A percentile compares a stretch with the other conserved stretches of the same genome.
phyloP scores from a whole-genome alignment of 2,888 invertebrate genomes.

The Catocala fraxini region DNA sequence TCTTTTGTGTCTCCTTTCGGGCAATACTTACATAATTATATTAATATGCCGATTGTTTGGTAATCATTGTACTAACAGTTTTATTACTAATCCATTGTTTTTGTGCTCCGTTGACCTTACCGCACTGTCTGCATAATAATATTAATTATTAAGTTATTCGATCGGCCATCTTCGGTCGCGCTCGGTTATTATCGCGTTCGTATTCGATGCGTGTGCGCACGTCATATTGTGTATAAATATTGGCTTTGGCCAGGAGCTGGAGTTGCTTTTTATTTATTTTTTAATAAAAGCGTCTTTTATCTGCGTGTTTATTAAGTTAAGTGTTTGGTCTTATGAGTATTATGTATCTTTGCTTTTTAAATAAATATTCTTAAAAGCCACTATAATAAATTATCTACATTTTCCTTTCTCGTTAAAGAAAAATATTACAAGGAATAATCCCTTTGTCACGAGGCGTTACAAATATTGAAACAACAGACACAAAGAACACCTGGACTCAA shows the following conservation, averaged over 20 bases:
- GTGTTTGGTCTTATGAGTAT: no score
- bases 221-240: constrained; percentile 49
- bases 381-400: no score
- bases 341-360: no score
- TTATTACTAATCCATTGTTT: constrained; percentile 49
- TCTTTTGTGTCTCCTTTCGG: constrained; percentile 22
- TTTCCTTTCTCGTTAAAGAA: no score
- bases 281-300: no score
- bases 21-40: constrained; percentile 20
- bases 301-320: no score
- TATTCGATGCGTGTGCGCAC: constrained; percentile 50
- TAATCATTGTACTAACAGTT: constrained; percentile 31
- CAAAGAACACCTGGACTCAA: no score
- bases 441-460: no score
- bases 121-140: constrained; percentile 47
- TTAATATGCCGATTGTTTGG: constrained; percentile 37
- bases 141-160: constrained; percentile 55
- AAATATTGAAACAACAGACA: no score
- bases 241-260: constrained; percentile 39
- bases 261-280: not conserved
- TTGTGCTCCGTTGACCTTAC: constrained; percentile 33
- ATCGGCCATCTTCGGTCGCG: constrained; percentile 40
- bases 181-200: constrained; percentile 41
- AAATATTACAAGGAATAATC: no score
- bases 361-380: no score